Evolutionary conservation across 2,113 vertebrate genomes (phyloP).

Genomic region (Daboia siamensis): DNA sequence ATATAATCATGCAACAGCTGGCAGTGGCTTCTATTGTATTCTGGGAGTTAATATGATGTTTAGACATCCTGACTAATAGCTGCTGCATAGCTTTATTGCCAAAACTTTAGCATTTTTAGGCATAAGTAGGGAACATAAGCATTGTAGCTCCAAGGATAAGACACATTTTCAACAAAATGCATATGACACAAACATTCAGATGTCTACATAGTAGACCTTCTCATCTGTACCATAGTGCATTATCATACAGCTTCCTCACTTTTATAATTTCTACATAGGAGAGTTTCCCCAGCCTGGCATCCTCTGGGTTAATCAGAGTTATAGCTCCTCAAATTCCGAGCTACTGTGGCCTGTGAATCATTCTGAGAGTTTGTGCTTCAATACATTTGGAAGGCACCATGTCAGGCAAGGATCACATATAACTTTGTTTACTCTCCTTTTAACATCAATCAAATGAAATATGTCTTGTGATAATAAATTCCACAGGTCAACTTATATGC

Average conservation of each 20-base stretch:
- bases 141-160: background rate
- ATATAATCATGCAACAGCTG: background rate
- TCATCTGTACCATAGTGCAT: background rate
- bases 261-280: background rate
- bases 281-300: background rate
- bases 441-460: background rate
- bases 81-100: background rate
- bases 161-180: background rate
- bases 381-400: background rate
- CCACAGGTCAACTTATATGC: background rate
- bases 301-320: background rate
- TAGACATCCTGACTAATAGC: background rate
- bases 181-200: background rate
- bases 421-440: background rate
- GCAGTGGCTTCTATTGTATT: background rate
- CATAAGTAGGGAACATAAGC: background rate
- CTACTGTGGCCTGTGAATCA: background rate
- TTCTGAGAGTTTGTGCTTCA: background rate
- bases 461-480: background rate
- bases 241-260: background rate
- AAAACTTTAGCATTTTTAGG: background rate
- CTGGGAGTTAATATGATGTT: background rate
- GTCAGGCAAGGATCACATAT: background rate
- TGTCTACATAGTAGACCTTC: background rate
- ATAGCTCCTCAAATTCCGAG: background rate